Evolutionary conservation across 2,888 invertebrate genomes (phyloP).

Genomic region (Eupithecia centaureata): DNA sequence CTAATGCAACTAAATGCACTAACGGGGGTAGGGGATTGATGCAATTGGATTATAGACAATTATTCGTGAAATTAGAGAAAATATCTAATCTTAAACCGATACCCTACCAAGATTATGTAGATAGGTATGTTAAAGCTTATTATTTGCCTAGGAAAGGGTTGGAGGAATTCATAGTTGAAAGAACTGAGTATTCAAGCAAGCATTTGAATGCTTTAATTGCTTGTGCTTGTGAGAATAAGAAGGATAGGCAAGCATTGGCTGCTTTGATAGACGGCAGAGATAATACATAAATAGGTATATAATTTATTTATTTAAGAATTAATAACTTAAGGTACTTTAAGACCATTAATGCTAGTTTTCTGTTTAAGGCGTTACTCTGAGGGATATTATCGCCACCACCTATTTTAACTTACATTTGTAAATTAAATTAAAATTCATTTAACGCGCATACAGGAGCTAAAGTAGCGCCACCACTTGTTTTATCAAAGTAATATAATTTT

Average conservation of each 20-base stretch:
- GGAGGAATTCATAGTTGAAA: constrained; percentile 94
- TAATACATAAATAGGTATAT: not conserved
- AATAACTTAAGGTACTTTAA: no score
- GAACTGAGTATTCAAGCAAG: constrained; percentile 94
- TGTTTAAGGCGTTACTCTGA: no score
- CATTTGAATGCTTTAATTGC: constrained; percentile 93
- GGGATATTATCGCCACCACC: no score
- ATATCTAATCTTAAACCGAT: constrained; percentile 92
- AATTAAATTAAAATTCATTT: no score
- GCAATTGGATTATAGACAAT: constrained; percentile 98
- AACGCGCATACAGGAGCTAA: no score
- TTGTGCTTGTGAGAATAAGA: constrained; percentile 95
- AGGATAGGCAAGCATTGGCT: constrained; percentile 90
- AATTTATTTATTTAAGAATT: no score
- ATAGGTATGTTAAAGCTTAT: constrained; percentile 97
- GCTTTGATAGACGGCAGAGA: constrained; percentile 86
- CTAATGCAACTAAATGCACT: constrained; percentile 96
- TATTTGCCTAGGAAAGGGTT: constrained; percentile 95
- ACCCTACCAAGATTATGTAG: constrained; percentile 95
- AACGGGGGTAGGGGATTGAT: constrained; percentile 98
- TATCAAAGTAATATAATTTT: no score
- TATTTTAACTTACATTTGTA: no score
- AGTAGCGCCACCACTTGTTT: no score
- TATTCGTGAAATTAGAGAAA: constrained; percentile 94
- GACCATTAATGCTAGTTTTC: no score